Evolutionary conservation across 2,113 vertebrate species (phyloP).

Genomic region (Pungitius pungitius): DNA sequence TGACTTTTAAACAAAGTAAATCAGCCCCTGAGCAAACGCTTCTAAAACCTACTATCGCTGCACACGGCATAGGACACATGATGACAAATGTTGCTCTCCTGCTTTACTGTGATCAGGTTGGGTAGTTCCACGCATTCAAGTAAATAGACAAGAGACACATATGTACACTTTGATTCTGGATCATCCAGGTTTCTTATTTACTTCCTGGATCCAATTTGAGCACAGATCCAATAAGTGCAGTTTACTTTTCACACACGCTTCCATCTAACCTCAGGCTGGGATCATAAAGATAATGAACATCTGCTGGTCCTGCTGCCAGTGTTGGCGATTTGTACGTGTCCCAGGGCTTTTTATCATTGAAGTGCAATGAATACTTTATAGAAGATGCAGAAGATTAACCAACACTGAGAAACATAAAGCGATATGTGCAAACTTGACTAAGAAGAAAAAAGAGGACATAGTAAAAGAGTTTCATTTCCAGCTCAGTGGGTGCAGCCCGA

Average conservation of each 20-base stretch:
- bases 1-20: neutral
- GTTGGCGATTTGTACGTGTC: neutral
- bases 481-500: constrained; percentile 19
- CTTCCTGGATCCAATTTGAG: neutral
- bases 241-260: neutral
- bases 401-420: constrained; percentile 16
- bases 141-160: constrained; percentile 22
- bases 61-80: neutral
- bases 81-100: neutral
- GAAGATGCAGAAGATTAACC: neutral
- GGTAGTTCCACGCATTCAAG: neutral
- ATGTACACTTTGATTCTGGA: constrained; percentile 14
- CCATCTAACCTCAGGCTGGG: neutral
- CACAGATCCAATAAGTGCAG: constrained; percentile 22
- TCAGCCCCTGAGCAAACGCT: neutral
- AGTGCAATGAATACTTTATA: neutral
- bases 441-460: constrained; percentile 32
- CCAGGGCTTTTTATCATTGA: neutral
- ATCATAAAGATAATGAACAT: constrained; percentile 32
- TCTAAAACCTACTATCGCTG: neutral
- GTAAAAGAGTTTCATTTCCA: constrained; percentile 53
- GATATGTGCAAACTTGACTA: constrained; percentile 1
- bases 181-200: neutral
- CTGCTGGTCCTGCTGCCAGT: neutral
- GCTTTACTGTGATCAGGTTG: neutral